Evolutionary conservation across 2,113 vertebrate species (phyloP).

Genomic region (Pogona vitticeps): DNA sequence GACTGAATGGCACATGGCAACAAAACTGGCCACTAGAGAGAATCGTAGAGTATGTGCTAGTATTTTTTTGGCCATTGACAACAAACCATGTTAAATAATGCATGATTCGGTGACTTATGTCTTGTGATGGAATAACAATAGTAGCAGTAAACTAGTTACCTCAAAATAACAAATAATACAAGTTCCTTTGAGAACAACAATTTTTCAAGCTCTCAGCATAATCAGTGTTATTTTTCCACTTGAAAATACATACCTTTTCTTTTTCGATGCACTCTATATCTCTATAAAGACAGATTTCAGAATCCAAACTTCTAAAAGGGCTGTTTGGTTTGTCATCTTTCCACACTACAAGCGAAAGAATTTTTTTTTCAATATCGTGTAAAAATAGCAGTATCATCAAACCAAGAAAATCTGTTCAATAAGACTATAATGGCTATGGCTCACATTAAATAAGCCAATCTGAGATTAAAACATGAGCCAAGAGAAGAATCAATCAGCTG

Average conservation of each 20-base stretch:
- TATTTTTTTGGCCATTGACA: no score
- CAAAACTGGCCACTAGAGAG: no score
- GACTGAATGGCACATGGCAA: no score
- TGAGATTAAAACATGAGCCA: not conserved
- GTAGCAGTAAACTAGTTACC: no score
- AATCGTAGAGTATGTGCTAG: no score
- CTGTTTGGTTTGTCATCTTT: not conserved
- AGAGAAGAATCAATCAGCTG: not conserved
- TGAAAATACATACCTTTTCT: constrained; percentile 8
- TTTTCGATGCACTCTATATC: constrained; percentile 7
- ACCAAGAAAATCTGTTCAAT: not conserved
- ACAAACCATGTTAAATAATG: no score
- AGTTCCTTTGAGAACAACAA: no score
- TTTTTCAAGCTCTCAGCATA: no score
- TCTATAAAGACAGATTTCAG: constrained; percentile 27
- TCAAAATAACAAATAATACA: no score
- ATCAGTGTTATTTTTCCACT: not conserved
- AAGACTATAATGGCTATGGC: not conserved
- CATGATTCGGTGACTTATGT: no score
- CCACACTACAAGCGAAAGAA: not conserved
- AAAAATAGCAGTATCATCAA: not conserved
- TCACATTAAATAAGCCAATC: not conserved
- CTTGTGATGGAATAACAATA: no score
- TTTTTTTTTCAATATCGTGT: not conserved
- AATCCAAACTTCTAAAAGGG: not conserved